phyloP scores from a whole-genome alignment of 2,113 vertebrate species.

The Etheostoma cragini region DNA sequence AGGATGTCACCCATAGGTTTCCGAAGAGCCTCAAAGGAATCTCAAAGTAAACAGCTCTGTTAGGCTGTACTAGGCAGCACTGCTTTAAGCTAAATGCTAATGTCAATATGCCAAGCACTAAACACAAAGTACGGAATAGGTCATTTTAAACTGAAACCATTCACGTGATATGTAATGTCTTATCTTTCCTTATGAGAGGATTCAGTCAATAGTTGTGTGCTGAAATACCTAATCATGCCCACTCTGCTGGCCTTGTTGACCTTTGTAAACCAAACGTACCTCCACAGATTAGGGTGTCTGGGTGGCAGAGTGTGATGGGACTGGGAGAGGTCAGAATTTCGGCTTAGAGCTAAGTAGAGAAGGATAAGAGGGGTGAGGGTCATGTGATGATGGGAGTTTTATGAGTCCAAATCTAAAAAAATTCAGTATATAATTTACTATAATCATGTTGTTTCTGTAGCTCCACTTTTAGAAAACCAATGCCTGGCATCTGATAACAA shows the following conservation, averaged over 20 bases:
- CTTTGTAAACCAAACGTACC: conserved; percentile 21
- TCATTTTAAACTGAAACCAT: neutral
- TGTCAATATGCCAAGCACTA: neutral
- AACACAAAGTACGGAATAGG: neutral
- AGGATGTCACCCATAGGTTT: no score
- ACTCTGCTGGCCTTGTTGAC: conserved; percentile 22
- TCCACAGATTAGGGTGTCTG: conserved; percentile 57
- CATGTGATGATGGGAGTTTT: neutral
- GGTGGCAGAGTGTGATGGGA: conserved; percentile 4
- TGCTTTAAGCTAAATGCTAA: neutral
- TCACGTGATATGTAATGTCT: neutral
- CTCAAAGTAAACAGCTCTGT: neutral
- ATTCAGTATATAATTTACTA: no score
- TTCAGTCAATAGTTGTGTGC: neutral
- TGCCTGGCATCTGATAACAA: neutral
- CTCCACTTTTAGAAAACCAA: neutral
- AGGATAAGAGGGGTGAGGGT: neutral
- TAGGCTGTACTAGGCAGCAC: neutral
- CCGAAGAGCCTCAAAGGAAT: no score
- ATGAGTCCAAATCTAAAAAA: neutral
- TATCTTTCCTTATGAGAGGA: neutral
- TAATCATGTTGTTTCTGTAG: neutral
- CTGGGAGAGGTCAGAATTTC: conserved; percentile 40
- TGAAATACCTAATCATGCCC: neutral
- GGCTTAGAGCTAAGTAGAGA: conserved; percentile 21